Percentiles rank a stretch among this genome's conserved stretches.
Evolutionary conservation across 2,888 invertebrate species (phyloP).

Genomic region (Tetanocera ferruginea): DNA sequence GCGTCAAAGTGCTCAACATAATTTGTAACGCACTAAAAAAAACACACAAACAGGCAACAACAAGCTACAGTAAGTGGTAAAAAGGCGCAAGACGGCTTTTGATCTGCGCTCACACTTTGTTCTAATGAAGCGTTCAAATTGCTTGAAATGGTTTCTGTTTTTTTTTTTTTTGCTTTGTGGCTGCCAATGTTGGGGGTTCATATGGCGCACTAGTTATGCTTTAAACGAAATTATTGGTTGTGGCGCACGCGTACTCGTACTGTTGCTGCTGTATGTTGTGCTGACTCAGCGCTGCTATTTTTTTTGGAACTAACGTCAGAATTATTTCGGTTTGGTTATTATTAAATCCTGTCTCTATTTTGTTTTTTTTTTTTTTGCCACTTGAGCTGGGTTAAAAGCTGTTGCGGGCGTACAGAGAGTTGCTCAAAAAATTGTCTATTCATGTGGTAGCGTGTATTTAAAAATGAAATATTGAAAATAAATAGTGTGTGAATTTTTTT

Average conservation of each 20-base stretch:
- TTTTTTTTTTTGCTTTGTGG: slow-evolving; percentile 43
- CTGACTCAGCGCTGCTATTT: slow-evolving; percentile 29
- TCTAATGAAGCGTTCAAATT: slow-evolving; percentile 35
- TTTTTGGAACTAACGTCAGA: not conserved
- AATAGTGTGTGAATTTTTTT: slow-evolving; percentile 11
- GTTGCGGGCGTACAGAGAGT: not conserved
- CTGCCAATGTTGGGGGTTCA: slow-evolving; percentile 9
- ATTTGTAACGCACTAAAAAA: slow-evolving; percentile 54
- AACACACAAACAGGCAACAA: slow-evolving; percentile 38
- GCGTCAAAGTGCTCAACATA: slow-evolving; percentile 59
- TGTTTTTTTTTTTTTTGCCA: not conserved
- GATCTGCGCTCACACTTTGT: slow-evolving; percentile 50
- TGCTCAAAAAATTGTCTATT: slow-evolving; percentile 24
- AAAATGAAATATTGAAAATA: slow-evolving; percentile 1
- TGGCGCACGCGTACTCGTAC: slow-evolving; percentile 14
- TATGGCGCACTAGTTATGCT: not conserved
- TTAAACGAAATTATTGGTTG: not conserved
- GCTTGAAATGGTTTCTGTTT: slow-evolving; percentile 22
- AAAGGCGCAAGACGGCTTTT: slow-evolving; percentile 58
- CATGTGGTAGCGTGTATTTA: slow-evolving; percentile 34
- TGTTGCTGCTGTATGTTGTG: slow-evolving; percentile 7
- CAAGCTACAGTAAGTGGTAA: slow-evolving; percentile 39
- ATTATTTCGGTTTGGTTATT: not conserved
- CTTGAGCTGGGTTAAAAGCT: not conserved
- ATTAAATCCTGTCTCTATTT: not conserved